These are phyloP conservation scores for Germaria angustata DNA, from an alignment of 2,888 invertebrate species.

Conservation along the genomic window DNA sequence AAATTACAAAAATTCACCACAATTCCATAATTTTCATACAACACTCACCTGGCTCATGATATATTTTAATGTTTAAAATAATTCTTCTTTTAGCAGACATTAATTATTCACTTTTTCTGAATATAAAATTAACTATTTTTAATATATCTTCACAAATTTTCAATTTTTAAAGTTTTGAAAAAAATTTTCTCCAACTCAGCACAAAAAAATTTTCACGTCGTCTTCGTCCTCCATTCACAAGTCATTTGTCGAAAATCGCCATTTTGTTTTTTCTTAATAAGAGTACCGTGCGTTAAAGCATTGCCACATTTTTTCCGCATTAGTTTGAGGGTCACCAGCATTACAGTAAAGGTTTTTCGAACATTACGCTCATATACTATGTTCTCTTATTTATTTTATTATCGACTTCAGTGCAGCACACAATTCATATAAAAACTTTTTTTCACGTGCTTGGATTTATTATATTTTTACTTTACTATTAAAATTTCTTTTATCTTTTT, in stretches of 20 bases:
- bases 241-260: constrained; percentile 75
- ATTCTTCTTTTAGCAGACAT: constrained; percentile 78
- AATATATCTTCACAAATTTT: constrained; percentile 62
- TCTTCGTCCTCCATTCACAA: constrained; percentile 69
- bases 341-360: constrained; percentile 48
- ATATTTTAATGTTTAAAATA: constrained; percentile 76
- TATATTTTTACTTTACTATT: no score
- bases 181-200: constrained; percentile 71
- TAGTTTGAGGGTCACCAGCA: constrained; percentile 56
- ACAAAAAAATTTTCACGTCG: constrained; percentile 69
- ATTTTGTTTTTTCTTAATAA: constrained; percentile 73
- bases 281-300: constrained; percentile 19
- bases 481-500: no score
- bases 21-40: constrained; percentile 70
- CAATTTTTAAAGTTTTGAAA: constrained; percentile 71
- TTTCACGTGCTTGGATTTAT: no score
- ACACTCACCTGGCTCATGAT: constrained; percentile 80
- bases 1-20: constrained; percentile 70
- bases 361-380: constrained; percentile 33
- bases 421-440: no score
- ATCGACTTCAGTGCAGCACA: not conserved
- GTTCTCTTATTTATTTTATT: not conserved
- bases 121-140: constrained; percentile 65
- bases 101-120: constrained; percentile 76
- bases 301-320: constrained; percentile 41